Percentiles rank a stretch among this genome's conserved stretches.
phyloP scores from a whole-genome alignment of 2,113 vertebrate genomes.

The Brevimyrus niger region DNA sequence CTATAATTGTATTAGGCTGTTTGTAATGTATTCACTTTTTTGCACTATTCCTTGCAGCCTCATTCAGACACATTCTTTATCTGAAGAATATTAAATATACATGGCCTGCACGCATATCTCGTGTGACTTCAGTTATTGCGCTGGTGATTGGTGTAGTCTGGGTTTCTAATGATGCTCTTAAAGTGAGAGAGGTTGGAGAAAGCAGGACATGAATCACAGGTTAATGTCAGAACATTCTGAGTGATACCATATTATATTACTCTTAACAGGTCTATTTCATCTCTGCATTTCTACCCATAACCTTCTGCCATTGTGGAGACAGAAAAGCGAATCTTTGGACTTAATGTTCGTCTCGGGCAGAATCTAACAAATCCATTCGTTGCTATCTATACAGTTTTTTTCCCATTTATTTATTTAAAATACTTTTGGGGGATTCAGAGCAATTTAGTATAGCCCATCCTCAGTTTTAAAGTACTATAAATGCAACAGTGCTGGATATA shows the following conservation, averaged over 20 bases:
- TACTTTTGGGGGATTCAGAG: not conserved
- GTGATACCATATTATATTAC: not conserved
- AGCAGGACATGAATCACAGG: not conserved
- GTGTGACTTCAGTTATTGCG: not conserved
- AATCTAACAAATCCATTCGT: not conserved
- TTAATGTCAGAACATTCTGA: not conserved
- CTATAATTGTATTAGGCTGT: not conserved
- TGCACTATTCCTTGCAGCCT: not conserved
- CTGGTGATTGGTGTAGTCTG: not conserved
- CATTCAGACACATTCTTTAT: not conserved
- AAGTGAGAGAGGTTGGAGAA: not conserved
- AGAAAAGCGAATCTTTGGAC: not conserved
- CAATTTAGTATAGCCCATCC: not conserved
- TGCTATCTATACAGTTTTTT: not conserved
- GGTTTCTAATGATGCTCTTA: not conserved
- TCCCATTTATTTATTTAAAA: not conserved
- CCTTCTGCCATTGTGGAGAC: not conserved
- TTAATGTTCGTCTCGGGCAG: not conserved
- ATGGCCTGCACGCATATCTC: not conserved
- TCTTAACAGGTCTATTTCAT: not conserved
- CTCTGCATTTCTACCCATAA: not conserved
- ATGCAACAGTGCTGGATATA: not conserved
- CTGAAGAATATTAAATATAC: not conserved
- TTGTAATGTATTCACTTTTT: not conserved
- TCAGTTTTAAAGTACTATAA: not conserved